Percentiles rank a stretch among this genome's conserved stretches.
These are phyloP conservation scores for Phaenicophaeus curvirostris DNA, from an alignment of 2,797 vertebrate species.

Conservation along the genomic window DNA sequence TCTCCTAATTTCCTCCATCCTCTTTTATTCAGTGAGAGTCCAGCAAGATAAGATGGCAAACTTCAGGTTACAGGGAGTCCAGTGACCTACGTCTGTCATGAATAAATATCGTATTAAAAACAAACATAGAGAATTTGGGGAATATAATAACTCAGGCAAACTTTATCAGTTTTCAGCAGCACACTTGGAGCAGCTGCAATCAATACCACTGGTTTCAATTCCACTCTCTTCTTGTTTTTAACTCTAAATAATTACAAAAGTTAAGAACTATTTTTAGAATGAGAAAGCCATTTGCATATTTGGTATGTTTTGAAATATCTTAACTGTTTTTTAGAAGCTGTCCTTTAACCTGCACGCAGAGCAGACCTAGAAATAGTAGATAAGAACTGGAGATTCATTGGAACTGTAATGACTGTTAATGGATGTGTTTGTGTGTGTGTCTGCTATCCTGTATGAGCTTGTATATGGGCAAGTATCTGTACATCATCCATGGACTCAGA, in stretches of 20 bases:
- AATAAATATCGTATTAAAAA: background rate
- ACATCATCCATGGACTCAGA: background rate
- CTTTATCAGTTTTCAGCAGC: background rate
- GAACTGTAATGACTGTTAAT: background rate
- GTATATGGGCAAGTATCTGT: background rate
- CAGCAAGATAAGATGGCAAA: background rate
- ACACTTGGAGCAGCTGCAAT: background rate
- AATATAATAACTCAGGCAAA: background rate
- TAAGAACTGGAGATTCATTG: background rate
- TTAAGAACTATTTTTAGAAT: background rate
- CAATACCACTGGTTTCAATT: background rate
- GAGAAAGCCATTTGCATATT: background rate
- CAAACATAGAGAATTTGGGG: background rate
- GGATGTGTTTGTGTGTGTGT: fast-evolving
- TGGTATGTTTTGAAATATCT: background rate
- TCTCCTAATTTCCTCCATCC: background rate
- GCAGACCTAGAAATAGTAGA: background rate
- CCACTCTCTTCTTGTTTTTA: background rate
- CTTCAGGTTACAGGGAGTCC: background rate
- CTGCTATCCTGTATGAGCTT: background rate
- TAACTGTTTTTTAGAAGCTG: background rate
- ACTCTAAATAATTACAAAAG: background rate
- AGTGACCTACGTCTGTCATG: background rate
- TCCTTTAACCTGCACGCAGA: background rate
- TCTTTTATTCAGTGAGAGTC: background rate